phyloP scores from a whole-genome alignment of 2,797 vertebrate species.

The Tokudaia tokunoshimensis region DNA sequence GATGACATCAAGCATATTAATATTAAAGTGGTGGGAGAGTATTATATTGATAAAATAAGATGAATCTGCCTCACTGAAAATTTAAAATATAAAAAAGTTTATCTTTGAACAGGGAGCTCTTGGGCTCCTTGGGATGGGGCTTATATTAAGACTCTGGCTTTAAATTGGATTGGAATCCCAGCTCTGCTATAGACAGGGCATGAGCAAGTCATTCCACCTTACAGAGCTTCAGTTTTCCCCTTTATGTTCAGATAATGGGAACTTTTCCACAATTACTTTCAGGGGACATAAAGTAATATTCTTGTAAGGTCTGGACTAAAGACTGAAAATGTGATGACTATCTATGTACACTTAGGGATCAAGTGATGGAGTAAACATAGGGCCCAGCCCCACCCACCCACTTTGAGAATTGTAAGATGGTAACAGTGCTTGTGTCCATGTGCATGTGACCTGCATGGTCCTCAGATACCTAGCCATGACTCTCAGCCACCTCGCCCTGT shows the following conservation, averaged over 20 bases:
- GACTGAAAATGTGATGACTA: not conserved
- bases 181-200: not conserved
- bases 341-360: not conserved
- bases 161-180: conserved; percentile 33
- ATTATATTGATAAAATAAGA: not conserved
- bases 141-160: conserved; percentile 23
- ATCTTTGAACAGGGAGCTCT: not conserved
- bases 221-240: not conserved
- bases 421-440: no score
- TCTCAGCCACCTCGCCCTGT: not conserved
- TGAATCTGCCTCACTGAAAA: not conserved
- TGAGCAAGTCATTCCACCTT: not conserved
- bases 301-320: conserved; percentile 25
- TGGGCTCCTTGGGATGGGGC: not conserved
- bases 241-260: not conserved
- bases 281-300: not conserved
- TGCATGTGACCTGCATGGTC: no score
- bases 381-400: not conserved
- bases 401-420: not conserved
- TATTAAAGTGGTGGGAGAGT: not conserved
- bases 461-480: not conserved
- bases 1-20: not conserved
- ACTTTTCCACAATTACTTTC: not conserved
- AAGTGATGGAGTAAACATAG: not conserved
- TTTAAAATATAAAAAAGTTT: conserved; percentile 24